Conservation (phyloP, 2,888 invertebrate species). For the Lutraria lutraria region DNA sequence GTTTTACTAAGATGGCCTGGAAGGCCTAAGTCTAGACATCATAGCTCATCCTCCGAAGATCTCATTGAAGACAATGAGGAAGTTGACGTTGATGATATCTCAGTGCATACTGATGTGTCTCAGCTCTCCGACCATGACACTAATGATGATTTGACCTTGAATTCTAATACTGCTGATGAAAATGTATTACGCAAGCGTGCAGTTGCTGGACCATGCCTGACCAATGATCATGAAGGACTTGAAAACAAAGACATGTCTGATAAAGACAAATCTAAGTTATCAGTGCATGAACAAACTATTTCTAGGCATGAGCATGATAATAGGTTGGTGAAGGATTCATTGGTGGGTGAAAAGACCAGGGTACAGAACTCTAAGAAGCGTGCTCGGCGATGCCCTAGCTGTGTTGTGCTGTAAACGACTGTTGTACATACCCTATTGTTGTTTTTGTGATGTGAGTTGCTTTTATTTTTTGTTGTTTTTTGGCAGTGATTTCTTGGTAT, state of each 20-base stretch:
- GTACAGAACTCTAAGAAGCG: not conserved
- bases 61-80: slow-evolving; percentile 58
- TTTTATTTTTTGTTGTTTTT: slow-evolving; percentile 51
- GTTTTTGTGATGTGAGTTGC: slow-evolving; percentile 68
- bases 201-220: slow-evolving; percentile 1
- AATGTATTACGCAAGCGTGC: slow-evolving; percentile 19
- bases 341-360: slow-evolving; percentile 5
- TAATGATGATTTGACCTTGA: not conserved
- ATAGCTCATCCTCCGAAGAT: slow-evolving; percentile 84
- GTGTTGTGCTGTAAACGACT: slow-evolving; percentile 68
- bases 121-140: slow-evolving; percentile 41
- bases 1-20: slow-evolving; percentile 81
- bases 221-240: slow-evolving; percentile 4
- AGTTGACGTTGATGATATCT: slow-evolving; percentile 49
- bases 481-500: slow-evolving; percentile 16
- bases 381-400: slow-evolving; percentile 57
- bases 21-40: slow-evolving; percentile 76
- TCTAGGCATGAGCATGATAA: slow-evolving; percentile 67
- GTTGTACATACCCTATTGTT: slow-evolving; percentile 60
- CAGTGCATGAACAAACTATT: slow-evolving; percentile 47
- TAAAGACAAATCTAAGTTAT: slow-evolving; percentile 6
- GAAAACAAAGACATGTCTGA: not conserved
- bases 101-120: slow-evolving; percentile 58
- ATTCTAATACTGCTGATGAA: slow-evolving; percentile 16
- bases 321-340: slow-evolving; percentile 30